Percentiles rank a stretch among this genome's conserved stretches.
Conservation (phyloP, 2,113 vertebrate species). For the Procavia capensis region DNA sequence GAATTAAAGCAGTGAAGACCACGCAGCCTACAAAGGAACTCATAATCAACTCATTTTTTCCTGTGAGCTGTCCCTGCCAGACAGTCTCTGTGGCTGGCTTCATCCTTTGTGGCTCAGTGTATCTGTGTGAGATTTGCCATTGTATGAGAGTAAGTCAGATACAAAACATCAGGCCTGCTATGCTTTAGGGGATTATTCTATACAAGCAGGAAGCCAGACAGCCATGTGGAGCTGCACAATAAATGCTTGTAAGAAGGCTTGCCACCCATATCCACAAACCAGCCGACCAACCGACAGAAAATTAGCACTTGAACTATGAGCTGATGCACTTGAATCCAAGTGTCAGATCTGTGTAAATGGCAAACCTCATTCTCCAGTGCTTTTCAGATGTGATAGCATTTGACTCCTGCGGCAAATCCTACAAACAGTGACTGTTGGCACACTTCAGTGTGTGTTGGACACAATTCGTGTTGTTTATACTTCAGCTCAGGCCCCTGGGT, state of each 20-base stretch:
- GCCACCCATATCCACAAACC: neutral
- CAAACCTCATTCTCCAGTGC: neutral
- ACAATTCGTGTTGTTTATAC: neutral
- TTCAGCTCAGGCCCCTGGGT: neutral
- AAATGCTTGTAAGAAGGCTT: conserved; percentile 11
- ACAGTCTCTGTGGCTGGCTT: conserved; percentile 1
- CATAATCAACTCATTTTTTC: conserved; percentile 54
- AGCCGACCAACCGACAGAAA: neutral
- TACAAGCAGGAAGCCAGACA: neutral
- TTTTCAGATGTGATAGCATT: conserved; percentile 44
- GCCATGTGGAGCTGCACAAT: neutral
- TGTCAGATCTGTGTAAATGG: conserved; percentile 40
- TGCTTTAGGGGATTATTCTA: neutral
- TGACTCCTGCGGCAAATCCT: neutral
- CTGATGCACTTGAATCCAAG: neutral
- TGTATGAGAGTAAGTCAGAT: neutral
- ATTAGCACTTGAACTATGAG: neutral
- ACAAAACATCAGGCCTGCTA: neutral
- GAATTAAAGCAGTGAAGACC: conserved; percentile 22
- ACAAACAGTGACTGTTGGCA: neutral
- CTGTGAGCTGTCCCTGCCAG: conserved; percentile 16
- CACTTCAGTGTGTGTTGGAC: neutral
- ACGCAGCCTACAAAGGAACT: neutral
- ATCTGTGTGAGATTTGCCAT: neutral
- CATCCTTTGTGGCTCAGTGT: neutral